phyloP scores from a whole-genome alignment of 2,888 invertebrate genomes.

The Epsilonema sp. region DNA sequence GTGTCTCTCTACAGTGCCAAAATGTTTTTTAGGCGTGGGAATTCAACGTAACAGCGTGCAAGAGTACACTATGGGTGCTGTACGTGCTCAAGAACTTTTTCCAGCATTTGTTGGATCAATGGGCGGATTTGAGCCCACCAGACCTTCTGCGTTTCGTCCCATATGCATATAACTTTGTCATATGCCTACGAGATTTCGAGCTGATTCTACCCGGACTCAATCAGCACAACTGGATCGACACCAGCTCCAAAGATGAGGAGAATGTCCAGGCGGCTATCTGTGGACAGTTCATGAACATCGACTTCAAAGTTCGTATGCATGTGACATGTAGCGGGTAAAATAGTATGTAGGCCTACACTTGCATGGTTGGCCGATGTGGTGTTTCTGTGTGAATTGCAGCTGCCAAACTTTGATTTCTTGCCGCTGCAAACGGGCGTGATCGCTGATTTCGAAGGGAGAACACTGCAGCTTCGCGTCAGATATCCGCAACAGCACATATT shows the following conservation, averaged over 20 bases:
- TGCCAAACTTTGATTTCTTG: no score
- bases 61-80: no score
- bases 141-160: conserved; percentile 87
- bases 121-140: conserved; percentile 47
- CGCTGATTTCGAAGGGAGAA: conserved; percentile 11
- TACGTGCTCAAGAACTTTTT: conserved; percentile 14
- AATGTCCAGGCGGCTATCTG: conserved; percentile 20
- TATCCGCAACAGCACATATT: conserved; percentile 11
- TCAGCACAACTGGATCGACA: conserved; percentile 97
- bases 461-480: conserved; percentile 9
- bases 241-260: conserved; percentile 39
- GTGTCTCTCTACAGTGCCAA: no score
- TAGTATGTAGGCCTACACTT: no score
- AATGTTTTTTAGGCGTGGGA: no score
- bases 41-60: no score
- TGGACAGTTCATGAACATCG: no score
- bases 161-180: conserved; percentile 78
- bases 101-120: conserved; percentile 74
- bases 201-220: conserved; percentile 64
- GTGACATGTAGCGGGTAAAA: no score
- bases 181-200: conserved; percentile 68
- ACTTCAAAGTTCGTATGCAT: no score
- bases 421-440: no score
- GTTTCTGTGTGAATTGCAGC: no score
- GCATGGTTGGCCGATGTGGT: no score